Evolutionary conservation across 2,797 vertebrate genomes (phyloP).

Genomic region (Euthynnus affinis): DNA sequence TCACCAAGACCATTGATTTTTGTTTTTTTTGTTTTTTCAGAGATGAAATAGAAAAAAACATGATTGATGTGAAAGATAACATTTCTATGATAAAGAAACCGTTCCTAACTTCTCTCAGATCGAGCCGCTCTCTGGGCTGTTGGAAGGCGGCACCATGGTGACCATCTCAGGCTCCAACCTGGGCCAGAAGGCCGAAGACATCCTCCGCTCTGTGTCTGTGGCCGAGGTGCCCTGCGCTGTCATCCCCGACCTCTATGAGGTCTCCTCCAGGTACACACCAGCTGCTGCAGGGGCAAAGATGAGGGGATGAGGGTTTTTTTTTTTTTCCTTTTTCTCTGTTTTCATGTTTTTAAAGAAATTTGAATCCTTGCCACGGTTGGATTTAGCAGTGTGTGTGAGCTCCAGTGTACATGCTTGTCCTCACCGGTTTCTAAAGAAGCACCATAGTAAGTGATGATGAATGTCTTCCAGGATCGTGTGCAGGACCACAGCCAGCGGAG

Average conservation of each 20-base stretch:
- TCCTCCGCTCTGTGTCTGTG: slow-evolving; percentile 91
- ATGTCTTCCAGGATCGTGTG: slow-evolving; percentile 91
- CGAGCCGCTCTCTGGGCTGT: slow-evolving; percentile 92
- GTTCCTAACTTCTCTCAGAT: slow-evolving; percentile 82
- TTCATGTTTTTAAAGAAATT: neutral
- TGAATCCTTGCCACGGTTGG: neutral
- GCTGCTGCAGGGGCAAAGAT: neutral
- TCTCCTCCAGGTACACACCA: slow-evolving; percentile 92
- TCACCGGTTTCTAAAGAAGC: neutral
- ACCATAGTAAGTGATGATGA: neutral
- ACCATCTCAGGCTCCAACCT: slow-evolving; percentile 97
- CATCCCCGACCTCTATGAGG: slow-evolving; percentile 90
- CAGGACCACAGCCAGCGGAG: slow-evolving; percentile 84
- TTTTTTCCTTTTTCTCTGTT: neutral
- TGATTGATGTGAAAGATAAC: neutral
- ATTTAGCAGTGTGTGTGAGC: neutral
- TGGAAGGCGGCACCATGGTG: slow-evolving; percentile 93
- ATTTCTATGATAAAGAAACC: neutral
- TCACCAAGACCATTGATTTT: too few relatives aligned
- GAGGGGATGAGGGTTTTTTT: neutral
- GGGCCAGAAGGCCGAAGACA: slow-evolving; percentile 94
- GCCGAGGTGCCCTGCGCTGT: slow-evolving; percentile 91
- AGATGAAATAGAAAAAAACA: neutral
- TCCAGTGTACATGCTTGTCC: too few relatives aligned
- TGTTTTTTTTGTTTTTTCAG: too few relatives aligned